Conservation (phyloP, 2,888 invertebrate species). For the Polia nebulosa region DNA sequence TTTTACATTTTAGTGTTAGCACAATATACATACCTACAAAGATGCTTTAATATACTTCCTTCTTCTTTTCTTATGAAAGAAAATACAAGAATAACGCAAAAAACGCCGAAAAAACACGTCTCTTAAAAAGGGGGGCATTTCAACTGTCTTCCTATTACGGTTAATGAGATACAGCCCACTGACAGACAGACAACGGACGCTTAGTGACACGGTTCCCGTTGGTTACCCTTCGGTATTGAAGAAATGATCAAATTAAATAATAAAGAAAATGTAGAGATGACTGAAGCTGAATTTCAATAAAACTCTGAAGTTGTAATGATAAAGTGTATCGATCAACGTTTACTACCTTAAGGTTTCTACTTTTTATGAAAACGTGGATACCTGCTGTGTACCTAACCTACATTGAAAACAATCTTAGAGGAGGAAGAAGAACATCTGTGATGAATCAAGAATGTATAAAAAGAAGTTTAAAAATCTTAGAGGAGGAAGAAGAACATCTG, state of each 20-base stretch:
- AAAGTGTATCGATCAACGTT: not conserved
- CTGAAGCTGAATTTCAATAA: not conserved
- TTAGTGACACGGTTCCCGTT: not conserved
- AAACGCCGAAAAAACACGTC: too few relatives aligned
- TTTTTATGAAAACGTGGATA: too few relatives aligned
- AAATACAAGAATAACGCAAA: too few relatives aligned
- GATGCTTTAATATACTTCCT: too few relatives aligned
- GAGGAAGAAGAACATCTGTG: not conserved
- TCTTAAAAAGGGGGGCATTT: too few relatives aligned
- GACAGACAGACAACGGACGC: not conserved
- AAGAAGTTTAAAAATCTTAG: not conserved
- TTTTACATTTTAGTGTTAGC: too few relatives aligned
- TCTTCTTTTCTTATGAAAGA: too few relatives aligned
- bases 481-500: not conserved
- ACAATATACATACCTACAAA: too few relatives aligned
- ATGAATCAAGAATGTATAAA: not conserved
- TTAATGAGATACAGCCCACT: not conserved
- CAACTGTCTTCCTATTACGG: not conserved
- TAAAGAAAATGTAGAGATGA: constrained; percentile 7
- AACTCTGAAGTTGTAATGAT: not conserved
- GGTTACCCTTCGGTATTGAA: constrained; percentile 3
- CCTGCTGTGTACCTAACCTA: too few relatives aligned
- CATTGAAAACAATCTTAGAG: not conserved
- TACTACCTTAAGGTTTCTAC: not conserved
- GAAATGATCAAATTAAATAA: constrained; percentile 6